These are phyloP conservation scores for Pocillopora damicornis DNA, from an alignment of 64 coral and sea anemone species.

Conservation along the genomic window DNA sequence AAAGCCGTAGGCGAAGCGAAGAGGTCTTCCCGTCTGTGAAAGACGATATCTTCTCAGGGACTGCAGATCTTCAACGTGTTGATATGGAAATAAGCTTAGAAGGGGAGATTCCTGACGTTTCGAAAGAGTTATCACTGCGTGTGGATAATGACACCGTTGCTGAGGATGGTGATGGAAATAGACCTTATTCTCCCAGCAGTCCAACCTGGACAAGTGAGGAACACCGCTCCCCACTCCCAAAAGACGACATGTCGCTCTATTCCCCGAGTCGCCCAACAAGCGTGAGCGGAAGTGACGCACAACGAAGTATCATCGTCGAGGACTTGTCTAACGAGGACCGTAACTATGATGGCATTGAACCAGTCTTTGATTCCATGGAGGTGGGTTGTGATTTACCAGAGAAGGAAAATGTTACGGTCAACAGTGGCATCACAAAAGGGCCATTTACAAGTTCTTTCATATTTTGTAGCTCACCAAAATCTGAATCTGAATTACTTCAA, in stretches of 20 bases:
- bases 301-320: background rate
- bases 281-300: background rate
- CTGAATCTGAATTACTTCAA: background rate
- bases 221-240: background rate
- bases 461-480: background rate
- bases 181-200: constrained; percentile 9
- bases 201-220: constrained; percentile 10
- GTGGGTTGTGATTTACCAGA: background rate
- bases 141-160: background rate
- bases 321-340: background rate
- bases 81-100: constrained; percentile 24
- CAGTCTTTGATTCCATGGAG: background rate
- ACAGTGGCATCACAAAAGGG: background rate
- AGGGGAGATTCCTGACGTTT: background rate
- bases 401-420: background rate
- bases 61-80: background rate
- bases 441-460: background rate
- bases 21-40: too few species aligned
- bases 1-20: too few species aligned
- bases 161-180: background rate
- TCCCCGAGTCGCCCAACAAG: constrained; percentile 36
- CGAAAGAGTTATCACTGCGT: background rate
- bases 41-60: background rate
- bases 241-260: constrained; percentile 5
- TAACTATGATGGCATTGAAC: background rate